Base-by-base conservation (phyloP, 1,140 invertebrate species). In the Triops longicaudatus region DNA sequence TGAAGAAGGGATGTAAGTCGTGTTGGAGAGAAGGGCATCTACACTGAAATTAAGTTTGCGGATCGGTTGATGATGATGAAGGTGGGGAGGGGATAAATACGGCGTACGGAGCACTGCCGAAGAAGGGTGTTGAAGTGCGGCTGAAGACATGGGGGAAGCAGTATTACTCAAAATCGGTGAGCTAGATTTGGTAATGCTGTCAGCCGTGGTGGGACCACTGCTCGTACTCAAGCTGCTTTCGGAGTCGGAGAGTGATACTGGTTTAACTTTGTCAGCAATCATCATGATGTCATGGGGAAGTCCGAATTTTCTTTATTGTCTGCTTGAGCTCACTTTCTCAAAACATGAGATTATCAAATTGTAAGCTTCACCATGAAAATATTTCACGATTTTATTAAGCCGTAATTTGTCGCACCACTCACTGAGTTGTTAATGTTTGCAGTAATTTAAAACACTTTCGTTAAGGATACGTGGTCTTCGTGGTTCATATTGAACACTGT, bases 41-140 rank as follows among this genome's bases (percentile, higher is more conserved):
- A 77, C 76, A 72, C 76, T 77, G 76, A 77, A 77, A 11, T 72
- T 73, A 72, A 77, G 73, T 42, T 72, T 37, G 31, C 73, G 73
- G 14, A 22, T 50, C 42, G 74, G 74, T 1, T 44, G 74, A 44
- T 43, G 31, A 37, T 37, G 31, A 37, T 37, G 31, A 2, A 37
- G 31, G 31, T 37, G 74, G 1, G 63, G 26, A 26, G 42, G 42
- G 6, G 74, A 63, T 28, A 42, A 75, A 22, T 26, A 43, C 22
- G 74, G 42, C 43, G 28, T 50, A 22, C 50, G 50, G 22, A 63
- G 50, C 17, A 63, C 50, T 63, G 9, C 50, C 22, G 50, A 63
- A 17, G 50, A 63, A 10, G 50, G 50, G 7, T 63, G 50, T 22
- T 63, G 50, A 9, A 63, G 50, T 2, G 50, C 50, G 10, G 50